Evolutionary conservation across 2,797 vertebrate genomes (phyloP).

Genomic region (Champsocephalus gunnari): DNA sequence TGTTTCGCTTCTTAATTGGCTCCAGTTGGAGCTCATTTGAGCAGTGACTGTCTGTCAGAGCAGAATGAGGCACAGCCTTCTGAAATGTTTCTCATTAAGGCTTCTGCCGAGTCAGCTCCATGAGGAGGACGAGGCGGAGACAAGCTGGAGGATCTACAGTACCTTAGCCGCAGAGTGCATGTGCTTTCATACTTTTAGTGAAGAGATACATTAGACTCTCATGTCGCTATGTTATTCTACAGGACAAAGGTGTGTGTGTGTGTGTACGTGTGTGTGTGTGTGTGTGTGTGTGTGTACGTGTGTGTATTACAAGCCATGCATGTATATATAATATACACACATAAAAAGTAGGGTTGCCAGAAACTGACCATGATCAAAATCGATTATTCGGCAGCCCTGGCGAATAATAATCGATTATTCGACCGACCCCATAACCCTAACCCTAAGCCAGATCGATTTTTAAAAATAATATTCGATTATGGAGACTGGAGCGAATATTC

Average conservation of each 20-base stretch:
- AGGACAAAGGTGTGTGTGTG: background rate
- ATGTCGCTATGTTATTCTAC: background rate
- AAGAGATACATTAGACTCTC: background rate
- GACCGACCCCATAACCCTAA: too few species aligned
- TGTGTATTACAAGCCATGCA: too few species aligned
- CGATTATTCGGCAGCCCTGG: too few species aligned
- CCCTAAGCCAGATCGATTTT: too few species aligned
- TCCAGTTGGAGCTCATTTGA: conserved; percentile 48
- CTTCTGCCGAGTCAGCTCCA: conserved; percentile 39
- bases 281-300: conserved; percentile 12
- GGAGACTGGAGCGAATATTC: too few species aligned
- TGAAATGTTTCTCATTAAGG: conserved; percentile 49
- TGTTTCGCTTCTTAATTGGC: conserved; percentile 44
- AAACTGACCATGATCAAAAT: too few species aligned
- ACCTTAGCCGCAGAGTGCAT: background rate
- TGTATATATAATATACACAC: too few species aligned
- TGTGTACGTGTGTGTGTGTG: background rate
- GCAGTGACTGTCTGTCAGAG: conserved; percentile 33
- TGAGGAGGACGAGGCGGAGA: conserved; percentile 1
- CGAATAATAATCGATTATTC: too few species aligned
- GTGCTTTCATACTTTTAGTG: background rate
- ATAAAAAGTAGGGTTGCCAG: too few species aligned
- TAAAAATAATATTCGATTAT: too few species aligned
- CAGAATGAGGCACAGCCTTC: conserved; percentile 39
- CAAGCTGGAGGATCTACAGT: conserved; percentile 4